Percentiles rank a stretch among this genome's conserved stretches.
Conservation (phyloP, 1,140 invertebrate genomes). For the Zaprionus vittiger region DNA sequence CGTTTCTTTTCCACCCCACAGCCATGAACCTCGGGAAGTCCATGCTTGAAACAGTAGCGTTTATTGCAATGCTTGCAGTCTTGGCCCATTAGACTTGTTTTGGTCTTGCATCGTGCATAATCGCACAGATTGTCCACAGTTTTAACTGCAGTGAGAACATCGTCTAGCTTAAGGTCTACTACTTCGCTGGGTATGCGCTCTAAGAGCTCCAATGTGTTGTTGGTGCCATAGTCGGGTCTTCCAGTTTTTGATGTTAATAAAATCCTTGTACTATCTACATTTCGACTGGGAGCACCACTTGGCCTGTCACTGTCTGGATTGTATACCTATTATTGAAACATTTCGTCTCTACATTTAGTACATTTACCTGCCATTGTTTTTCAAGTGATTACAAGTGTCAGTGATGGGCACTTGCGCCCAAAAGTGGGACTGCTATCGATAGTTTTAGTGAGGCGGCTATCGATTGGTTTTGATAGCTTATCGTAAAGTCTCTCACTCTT, state of each 20-base stretch:
- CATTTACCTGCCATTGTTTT: conserved; percentile 55
- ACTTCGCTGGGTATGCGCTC: conserved; percentile 74
- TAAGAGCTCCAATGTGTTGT: conserved; percentile 76
- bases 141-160: conserved; percentile 78
- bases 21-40: conserved; percentile 79
- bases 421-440: too few species aligned
- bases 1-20: conserved; percentile 74
- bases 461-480: too few species aligned
- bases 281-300: background rate
- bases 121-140: conserved; percentile 78
- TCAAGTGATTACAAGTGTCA: background rate
- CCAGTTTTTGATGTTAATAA: background rate
- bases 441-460: too few species aligned
- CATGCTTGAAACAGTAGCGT: conserved; percentile 81
- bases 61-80: conserved; percentile 71
- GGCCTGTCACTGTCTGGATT: conserved; percentile 28
- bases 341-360: background rate
- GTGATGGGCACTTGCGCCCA: too few species aligned
- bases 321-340: conserved; percentile 18
- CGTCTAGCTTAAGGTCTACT: conserved; percentile 75
- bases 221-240: conserved; percentile 70
- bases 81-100: conserved; percentile 81
- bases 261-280: conserved; percentile 47
- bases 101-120: conserved; percentile 72
- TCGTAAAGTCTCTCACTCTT: too few species aligned